A percentile compares a stretch with the other conserved stretches of the same genome.
Conservation (phyloP, 2,113 vertebrate species). For the Pao palembangensis region DNA sequence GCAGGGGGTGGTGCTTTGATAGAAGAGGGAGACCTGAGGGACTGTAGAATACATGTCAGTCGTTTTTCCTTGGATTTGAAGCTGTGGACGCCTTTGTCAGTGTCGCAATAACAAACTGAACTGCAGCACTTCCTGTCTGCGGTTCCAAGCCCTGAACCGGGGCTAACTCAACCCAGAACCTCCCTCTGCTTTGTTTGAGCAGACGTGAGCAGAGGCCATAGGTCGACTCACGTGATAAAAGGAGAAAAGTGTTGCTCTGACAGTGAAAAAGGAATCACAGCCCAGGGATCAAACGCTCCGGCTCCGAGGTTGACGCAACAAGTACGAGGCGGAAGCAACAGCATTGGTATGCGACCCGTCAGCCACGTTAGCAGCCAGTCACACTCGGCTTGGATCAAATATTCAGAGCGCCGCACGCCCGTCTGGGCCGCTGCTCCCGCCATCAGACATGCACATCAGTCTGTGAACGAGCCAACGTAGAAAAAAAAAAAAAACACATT, state of each 20-base stretch:
- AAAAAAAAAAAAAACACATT: conserved; percentile 5
- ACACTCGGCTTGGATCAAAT: conserved; percentile 53
- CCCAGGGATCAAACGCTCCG: conserved; percentile 49
- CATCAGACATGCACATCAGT: conserved; percentile 16
- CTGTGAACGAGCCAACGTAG: conserved; percentile 10
- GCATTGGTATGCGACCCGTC: conserved; percentile 56
- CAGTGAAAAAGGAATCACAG: conserved; percentile 43
- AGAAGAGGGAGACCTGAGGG: too few species aligned
- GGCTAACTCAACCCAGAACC: conserved; percentile 14
- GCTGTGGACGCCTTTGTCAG: too few species aligned
- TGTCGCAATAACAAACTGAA: neutral
- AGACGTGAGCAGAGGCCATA: conserved; percentile 15
- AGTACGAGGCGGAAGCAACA: conserved; percentile 39
- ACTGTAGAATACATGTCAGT: too few species aligned
- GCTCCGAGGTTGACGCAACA: conserved; percentile 67
- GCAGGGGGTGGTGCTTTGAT: too few species aligned
- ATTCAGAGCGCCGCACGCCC: conserved; percentile 41
- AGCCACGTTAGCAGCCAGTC: conserved; percentile 25
- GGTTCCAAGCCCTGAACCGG: too few species aligned
- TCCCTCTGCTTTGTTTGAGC: conserved; percentile 8
- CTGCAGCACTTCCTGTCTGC: too few species aligned
- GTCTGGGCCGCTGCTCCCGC: conserved; percentile 29
- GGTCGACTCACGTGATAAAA: conserved; percentile 16
- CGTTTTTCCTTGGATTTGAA: too few species aligned
- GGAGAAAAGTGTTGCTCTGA: conserved; percentile 39